These are phyloP conservation scores for Nymphalis polychloros DNA, from an alignment of 2,888 invertebrate genomes.

Conservation along the genomic window DNA sequence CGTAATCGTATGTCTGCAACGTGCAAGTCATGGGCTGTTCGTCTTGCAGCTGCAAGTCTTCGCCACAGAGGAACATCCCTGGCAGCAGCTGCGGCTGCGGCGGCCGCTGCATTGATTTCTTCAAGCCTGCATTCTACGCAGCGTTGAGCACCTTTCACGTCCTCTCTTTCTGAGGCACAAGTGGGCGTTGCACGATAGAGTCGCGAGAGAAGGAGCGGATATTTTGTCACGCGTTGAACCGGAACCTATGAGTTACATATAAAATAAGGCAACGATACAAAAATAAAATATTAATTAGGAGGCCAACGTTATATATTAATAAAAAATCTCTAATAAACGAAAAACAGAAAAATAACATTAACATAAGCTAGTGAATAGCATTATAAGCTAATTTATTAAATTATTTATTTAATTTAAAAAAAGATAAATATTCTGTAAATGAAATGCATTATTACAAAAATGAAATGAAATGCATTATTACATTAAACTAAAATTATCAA, in stretches of 20 bases:
- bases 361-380: too few species aligned
- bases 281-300: not conserved
- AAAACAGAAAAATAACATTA: too few species aligned
- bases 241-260: slow-evolving; percentile 85
- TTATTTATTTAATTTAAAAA: too few species aligned
- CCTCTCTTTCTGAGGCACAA: slow-evolving; percentile 91
- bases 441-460: too few species aligned
- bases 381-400: too few species aligned
- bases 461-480: too few species aligned
- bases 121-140: slow-evolving; percentile 96
- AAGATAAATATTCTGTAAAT: too few species aligned
- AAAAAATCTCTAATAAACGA: too few species aligned
- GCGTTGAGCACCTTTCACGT: slow-evolving; percentile 92
- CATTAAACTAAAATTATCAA: too few species aligned
- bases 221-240: slow-evolving; percentile 98
- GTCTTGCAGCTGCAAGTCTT: slow-evolving; percentile 88
- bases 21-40: slow-evolving; percentile 91
- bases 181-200: slow-evolving; percentile 94
- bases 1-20: slow-evolving; percentile 93
- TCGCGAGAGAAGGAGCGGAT: slow-evolving; percentile 94
- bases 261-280: not conserved
- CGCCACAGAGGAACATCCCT: slow-evolving; percentile 94
- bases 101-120: slow-evolving; percentile 96
- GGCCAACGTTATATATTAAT: too few species aligned
- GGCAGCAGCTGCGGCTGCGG: slow-evolving; percentile 94